These are phyloP conservation scores for Sebastes hopkinsi DNA, from an alignment of 2,797 vertebrate genomes.

Conservation along the genomic window DNA sequence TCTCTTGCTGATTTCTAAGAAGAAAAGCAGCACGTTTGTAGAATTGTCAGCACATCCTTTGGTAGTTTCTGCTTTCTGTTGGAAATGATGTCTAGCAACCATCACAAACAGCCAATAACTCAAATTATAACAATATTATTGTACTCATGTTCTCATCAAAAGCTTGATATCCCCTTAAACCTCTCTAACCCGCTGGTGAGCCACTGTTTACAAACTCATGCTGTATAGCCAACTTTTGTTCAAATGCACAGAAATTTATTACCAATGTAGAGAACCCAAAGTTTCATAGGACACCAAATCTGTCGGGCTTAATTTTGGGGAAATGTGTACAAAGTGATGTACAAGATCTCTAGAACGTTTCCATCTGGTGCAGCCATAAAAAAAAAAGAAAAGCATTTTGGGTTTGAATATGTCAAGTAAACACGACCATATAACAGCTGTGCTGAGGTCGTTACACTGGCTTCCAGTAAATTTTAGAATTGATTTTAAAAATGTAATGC, in stretches of 20 bases:
- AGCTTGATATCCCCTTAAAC: background rate
- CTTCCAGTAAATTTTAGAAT: too few species aligned
- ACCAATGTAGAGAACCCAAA: background rate
- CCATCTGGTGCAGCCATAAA: background rate
- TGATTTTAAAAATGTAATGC: too few species aligned
- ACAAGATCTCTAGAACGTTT: background rate
- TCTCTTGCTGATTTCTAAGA: background rate
- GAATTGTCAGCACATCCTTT: background rate
- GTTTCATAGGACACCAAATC: background rate
- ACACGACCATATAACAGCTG: too few species aligned
- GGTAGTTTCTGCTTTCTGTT: background rate
- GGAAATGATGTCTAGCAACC: background rate
- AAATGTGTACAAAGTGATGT: background rate
- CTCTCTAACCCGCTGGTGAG: background rate
- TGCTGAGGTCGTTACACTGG: too few species aligned
- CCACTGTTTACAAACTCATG: background rate
- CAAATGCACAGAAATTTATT: background rate
- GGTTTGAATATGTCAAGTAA: background rate
- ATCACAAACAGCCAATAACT: background rate
- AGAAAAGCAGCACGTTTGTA: too few species aligned
- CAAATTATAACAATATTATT: background rate
- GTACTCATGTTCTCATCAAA: background rate
- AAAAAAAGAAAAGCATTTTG: background rate
- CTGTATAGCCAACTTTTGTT: background rate
- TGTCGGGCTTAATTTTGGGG: background rate